A percentile compares a stretch with the other conserved stretches of the same genome.
Evolutionary conservation across 2,888 invertebrate species (phyloP).

Genomic region (Apamea sordens): DNA sequence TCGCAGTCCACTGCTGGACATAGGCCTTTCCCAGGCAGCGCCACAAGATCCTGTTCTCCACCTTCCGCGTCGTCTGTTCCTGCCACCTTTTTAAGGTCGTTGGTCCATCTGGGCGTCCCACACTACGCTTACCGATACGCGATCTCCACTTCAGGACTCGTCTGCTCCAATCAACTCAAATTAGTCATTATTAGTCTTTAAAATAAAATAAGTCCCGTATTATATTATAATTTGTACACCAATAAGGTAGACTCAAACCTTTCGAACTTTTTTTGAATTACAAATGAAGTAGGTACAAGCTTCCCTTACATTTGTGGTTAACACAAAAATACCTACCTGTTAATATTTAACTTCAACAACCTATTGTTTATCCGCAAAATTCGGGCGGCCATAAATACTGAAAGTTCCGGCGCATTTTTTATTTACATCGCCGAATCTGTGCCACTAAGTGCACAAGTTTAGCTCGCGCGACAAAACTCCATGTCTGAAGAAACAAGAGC

Average conservation of each 20-base stretch:
- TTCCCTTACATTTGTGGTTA: constrained; percentile 43
- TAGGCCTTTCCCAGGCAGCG: not conserved
- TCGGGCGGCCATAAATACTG: constrained; percentile 53
- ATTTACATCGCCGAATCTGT: constrained; percentile 60
- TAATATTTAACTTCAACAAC: constrained; percentile 55
- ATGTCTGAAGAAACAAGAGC: constrained; percentile 72
- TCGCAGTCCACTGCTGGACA: not conserved
- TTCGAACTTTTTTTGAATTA: constrained; percentile 34
- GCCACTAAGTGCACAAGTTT: constrained; percentile 59
- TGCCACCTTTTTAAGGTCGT: too few relatives aligned
- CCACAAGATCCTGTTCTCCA: not conserved
- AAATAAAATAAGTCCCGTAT: not conserved
- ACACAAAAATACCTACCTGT: constrained; percentile 48
- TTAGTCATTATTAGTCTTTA: not conserved
- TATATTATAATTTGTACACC: not conserved
- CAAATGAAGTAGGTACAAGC: constrained; percentile 29
- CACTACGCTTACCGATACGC: not conserved
- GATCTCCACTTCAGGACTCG: not conserved
- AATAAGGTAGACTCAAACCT: not conserved
- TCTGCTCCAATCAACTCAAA: not conserved
- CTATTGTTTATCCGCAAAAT: constrained; percentile 48
- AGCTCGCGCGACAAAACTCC: constrained; percentile 68
- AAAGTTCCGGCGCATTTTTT: constrained; percentile 59
- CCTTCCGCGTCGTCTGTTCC: not conserved
- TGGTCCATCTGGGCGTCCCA: too few relatives aligned